Base-by-base conservation (phyloP, 2,888 invertebrate genomes). In the Erpobdella octoculata region DNA sequence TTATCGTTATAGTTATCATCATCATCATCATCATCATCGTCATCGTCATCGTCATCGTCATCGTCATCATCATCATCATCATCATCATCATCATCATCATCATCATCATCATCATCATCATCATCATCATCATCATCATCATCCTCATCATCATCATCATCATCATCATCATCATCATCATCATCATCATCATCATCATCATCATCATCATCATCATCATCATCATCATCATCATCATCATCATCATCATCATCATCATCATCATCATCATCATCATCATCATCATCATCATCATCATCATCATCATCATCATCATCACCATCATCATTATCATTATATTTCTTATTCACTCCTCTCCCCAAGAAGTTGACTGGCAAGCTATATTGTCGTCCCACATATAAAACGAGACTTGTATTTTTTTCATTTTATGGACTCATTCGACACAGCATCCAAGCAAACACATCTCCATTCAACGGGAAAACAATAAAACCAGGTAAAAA, bases 11-110 rank as follows among this genome's bases (percentile, higher is more conserved):
- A 59, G 25, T 67, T 38, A 38, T 58, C 68, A 37, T 68, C 68
- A 31, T 59, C 67, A 31, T 67, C 67, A 58, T 58, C 61, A 61
- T 38, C 72, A 58, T 46, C 65, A 48, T 46, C 70, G 37, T 65
- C 65, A 25, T 35, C 64, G 38, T 65, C 53, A 66, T 58, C 68
- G 31, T 58, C 67, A 71, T 28, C 71, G 36, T 41, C 65, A 28
- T 41, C 46, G 25, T 46, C 9, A 37, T 59, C 61, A 61, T 70
- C 41, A 37, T 61, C 70, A 70, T 37, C 37, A 28, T 36, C 61
- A 37, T n/a, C 36, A 37, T 37, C 36, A 35, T 35, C 28, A 21
- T 61, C 37, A 5, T 59, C 28, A 8, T 31, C 41, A 33, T 21
- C 67, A 67, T 21, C 38, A 8, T 37, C 48, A 21, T 67, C 67